These are phyloP conservation scores for Xylota sylvarum DNA, from an alignment of 2,888 invertebrate genomes.

Conservation along the genomic window DNA sequence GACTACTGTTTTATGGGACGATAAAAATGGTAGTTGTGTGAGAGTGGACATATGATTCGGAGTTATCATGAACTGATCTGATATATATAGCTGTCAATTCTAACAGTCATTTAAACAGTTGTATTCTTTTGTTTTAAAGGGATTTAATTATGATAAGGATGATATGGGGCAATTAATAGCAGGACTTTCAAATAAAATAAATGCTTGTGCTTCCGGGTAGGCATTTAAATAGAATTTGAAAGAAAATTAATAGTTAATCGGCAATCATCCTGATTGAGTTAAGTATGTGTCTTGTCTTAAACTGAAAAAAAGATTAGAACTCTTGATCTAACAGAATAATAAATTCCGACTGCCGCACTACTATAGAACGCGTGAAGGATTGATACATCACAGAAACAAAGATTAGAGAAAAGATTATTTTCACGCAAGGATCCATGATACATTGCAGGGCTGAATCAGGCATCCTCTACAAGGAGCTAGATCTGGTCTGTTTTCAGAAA, in stretches of 20 bases:
- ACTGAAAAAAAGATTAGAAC: too few species aligned
- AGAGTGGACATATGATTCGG: slow-evolving; percentile 3
- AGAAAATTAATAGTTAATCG: neutral
- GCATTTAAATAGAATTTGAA: neutral
- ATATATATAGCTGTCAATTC: slow-evolving; percentile 40
- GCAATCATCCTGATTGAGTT: neutral
- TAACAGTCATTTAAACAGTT: slow-evolving; percentile 38
- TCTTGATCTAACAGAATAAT: too few species aligned
- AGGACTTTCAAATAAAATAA: neutral
- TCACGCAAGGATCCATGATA: too few species aligned
- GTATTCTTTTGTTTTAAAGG: slow-evolving; percentile 22
- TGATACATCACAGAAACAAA: too few species aligned
- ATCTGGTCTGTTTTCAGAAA: too few species aligned
- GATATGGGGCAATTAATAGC: slow-evolving; percentile 6
- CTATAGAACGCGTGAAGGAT: too few species aligned
- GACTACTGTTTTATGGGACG: slow-evolving; percentile 51
- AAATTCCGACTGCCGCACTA: too few species aligned
- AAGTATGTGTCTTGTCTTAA: neutral
- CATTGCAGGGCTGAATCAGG: too few species aligned
- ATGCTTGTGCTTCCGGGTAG: neutral
- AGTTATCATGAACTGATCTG: slow-evolving; percentile 38
- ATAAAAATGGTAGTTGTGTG: slow-evolving; percentile 12
- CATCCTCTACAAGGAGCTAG: too few species aligned
- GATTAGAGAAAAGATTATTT: too few species aligned
- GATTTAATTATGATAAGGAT: slow-evolving; percentile 41